phyloP scores from a whole-genome alignment of 2,888 invertebrate genomes.

The Nephrotoma guestfalica region DNA sequence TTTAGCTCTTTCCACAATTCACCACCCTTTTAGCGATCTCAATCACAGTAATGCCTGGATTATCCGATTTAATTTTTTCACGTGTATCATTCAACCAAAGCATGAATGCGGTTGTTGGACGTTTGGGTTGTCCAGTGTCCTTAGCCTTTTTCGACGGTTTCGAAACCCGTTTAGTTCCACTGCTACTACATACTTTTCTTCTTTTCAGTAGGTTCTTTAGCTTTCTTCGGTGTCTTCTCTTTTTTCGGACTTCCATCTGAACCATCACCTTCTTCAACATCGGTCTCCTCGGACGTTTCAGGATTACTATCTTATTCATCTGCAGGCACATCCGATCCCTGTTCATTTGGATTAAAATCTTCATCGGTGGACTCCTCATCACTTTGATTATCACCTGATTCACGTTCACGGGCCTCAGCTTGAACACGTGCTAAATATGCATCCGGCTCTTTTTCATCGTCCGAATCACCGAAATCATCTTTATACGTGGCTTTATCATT shows the following conservation, averaged over 20 bases:
- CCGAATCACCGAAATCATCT: slow-evolving; percentile 84
- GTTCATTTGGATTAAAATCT: slow-evolving; percentile 74
- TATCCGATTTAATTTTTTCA: too few relatives aligned
- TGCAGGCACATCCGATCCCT: slow-evolving; percentile 71
- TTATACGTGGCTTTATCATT: slow-evolving; percentile 65
- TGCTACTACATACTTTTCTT: slow-evolving; percentile 24
- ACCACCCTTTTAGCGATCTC: slow-evolving; percentile 90
- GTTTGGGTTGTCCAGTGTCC: slow-evolving; percentile 80
- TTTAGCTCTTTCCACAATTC: slow-evolving; percentile 86
- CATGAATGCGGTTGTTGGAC: slow-evolving; percentile 84
- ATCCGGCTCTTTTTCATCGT: slow-evolving; percentile 87
- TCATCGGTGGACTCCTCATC: too few relatives aligned
- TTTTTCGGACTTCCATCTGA: slow-evolving; percentile 36
- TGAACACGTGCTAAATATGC: slow-evolving; percentile 93
- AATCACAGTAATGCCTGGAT: slow-evolving; percentile 75
- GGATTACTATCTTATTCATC: slow-evolving; percentile 50
- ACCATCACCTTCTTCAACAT: slow-evolving; percentile 18
- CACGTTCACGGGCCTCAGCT: slow-evolving; percentile 83
- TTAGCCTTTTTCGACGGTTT: slow-evolving; percentile 50
- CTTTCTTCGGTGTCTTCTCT: slow-evolving; percentile 41
- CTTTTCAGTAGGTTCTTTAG: slow-evolving; percentile 26
- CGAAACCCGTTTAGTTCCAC: slow-evolving; percentile 15
- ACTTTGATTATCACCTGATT: slow-evolving; percentile 55
- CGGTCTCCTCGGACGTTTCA: slow-evolving; percentile 30
- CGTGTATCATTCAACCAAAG: too few relatives aligned